Base-by-base conservation (phyloP, 2,888 invertebrate genomes). In the Heliothis peltigera region DNA sequence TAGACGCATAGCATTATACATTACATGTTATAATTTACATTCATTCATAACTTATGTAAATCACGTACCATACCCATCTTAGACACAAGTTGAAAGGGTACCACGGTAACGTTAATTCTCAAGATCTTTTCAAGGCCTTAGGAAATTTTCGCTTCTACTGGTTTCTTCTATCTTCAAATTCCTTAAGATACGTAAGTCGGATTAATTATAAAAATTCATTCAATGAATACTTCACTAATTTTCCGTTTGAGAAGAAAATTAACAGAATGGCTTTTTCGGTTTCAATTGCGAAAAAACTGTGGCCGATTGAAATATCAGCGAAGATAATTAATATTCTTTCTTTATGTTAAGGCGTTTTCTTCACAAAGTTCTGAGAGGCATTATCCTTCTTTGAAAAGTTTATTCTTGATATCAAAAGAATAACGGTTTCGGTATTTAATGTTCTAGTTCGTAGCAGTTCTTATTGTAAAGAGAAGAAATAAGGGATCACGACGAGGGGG, bases 241-340 rank as follows among this genome's bases (percentile, higher is more conserved):
- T 67, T 58, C 43, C 56, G 64, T 67, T 64, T 65, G 18, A 67
- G 64, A 64, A 64, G 42, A 49, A 56, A 57, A 60, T 68, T 58
- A 55, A 43, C 46, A n/a, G 19, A 62, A 56, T 18, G 10, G 25
- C 49, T 58, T 32, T 8, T 8, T 21, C 17, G 44, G 18, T 55
- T 53, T 32, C n/a, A 53, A 51, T 19, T 42, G 35, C 18, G 59
- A 18, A 15, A 49, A 63, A 61, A 67, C 46, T 32, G 39, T 15
- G 55, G 22, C 64, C 49, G 52, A 56, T 53, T 63, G 58, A 67
- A 76, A 68, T 56, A 56, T 61, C 43, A 52, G 43, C 46, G 48
- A 55, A 63, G 57, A 53, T 69, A 67, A 69, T 68, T 75, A 62
- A 70, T 71, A 66, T 66, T 66, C 56, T 68, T 66, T 66, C 56